Conservation (phyloP, 2,113 vertebrate species). For the Aldabrachelys gigantea region DNA sequence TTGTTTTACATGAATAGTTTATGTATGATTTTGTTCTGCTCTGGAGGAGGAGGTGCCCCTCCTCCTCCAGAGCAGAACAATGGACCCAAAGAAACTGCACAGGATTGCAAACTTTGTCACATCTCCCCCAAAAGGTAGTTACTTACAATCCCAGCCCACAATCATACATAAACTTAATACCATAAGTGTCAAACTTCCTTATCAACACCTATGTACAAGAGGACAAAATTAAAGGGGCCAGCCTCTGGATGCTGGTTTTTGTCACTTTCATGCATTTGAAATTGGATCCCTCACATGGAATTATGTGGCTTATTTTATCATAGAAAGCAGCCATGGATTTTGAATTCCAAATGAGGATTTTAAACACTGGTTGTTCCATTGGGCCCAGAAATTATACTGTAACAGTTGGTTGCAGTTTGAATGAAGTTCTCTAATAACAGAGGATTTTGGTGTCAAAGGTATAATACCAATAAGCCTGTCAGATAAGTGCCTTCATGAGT, state of each 20-base stretch:
- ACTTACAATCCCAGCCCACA: not conserved
- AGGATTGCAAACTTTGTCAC: not conserved
- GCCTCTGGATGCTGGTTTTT: not conserved
- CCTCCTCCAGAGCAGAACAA: not conserved
- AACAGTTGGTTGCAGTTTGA: not conserved
- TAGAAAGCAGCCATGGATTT: not conserved
- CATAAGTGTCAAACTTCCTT: not conserved
- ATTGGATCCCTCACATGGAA: not conserved
- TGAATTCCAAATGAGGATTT: not conserved
- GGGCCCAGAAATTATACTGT: not conserved
- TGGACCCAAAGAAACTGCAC: not conserved
- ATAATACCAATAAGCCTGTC: not conserved
- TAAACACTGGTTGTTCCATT: not conserved
- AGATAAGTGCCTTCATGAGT: not conserved
- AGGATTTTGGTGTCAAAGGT: not conserved
- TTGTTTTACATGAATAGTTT: not conserved
- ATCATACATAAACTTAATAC: not conserved
- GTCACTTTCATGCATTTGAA: not conserved
- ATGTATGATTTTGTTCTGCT: not conserved
- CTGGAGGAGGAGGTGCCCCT: not conserved
- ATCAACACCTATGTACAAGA: not conserved
- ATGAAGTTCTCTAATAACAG: not conserved
- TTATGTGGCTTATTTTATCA: not conserved
- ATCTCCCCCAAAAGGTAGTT: not conserved
- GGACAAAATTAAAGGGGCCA: not conserved